These are phyloP conservation scores for Amphiprion ocellaris DNA, from an alignment of 2,113 vertebrate genomes.

Conservation along the genomic window DNA sequence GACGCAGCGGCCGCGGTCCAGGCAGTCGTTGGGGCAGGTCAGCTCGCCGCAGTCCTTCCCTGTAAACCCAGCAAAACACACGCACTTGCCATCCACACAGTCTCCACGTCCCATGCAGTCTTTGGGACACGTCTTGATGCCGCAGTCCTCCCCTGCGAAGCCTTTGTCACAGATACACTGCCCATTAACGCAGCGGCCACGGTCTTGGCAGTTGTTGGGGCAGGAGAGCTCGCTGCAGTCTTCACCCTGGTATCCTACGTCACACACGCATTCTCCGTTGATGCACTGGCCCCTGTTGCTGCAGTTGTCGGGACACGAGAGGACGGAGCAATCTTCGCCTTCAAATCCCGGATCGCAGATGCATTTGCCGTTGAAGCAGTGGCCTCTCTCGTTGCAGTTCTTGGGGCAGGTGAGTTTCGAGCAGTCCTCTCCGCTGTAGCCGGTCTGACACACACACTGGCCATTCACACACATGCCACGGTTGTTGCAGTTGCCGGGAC, in stretches of 20 bases:
- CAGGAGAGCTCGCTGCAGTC: constrained; percentile 90
- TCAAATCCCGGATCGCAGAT: constrained; percentile 90
- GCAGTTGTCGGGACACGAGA: constrained; percentile 90
- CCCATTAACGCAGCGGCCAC: constrained; percentile 86
- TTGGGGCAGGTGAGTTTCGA: constrained; percentile 87
- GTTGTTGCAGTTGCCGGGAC: constrained; percentile 88
- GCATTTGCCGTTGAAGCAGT: constrained; percentile 89
- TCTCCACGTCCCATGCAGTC: constrained; percentile 87
- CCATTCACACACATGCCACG: constrained; percentile 89
- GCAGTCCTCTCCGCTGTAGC: constrained; percentile 92
- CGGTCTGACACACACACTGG: constrained; percentile 88
- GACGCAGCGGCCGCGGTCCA: constrained; percentile 87
- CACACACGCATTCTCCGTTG: constrained; percentile 89
- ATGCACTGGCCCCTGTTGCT: constrained; percentile 86
- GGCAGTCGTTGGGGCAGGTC: constrained; percentile 89
- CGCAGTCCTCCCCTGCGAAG: constrained; percentile 87
- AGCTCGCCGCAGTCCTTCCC: constrained; percentile 89
- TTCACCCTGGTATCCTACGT: constrained; percentile 86
- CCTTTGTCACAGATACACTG: constrained; percentile 88
- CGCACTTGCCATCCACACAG: constrained; percentile 89
- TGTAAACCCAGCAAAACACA: constrained; percentile 85
- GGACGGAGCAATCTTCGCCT: constrained; percentile 88
- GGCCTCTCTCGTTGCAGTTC: constrained; percentile 89
- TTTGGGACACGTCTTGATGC: constrained; percentile 87
- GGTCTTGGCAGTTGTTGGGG: constrained; percentile 86